phyloP scores from a whole-genome alignment of 2,797 vertebrate species.

The Pelobates cultripes region DNA sequence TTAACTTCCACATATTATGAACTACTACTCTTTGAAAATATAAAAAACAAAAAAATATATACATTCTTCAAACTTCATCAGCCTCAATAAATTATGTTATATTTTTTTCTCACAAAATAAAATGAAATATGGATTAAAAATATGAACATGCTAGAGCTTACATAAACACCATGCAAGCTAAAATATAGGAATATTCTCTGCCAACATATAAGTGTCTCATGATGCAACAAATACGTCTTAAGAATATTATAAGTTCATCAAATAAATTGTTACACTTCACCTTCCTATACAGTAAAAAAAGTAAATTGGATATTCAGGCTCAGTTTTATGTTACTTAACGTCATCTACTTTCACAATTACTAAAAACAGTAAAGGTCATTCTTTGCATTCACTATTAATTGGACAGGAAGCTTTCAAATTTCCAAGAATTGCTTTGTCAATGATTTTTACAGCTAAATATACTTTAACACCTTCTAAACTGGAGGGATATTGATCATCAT shows the following conservation, averaged over 20 bases:
- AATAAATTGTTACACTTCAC: slow-evolving; percentile 22
- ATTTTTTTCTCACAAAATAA: too few species aligned
- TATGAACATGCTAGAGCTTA: too few species aligned
- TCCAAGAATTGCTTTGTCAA: slow-evolving; percentile 46
- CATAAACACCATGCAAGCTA: too few species aligned
- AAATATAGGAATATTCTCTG: too few species aligned
- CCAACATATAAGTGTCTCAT: neutral
- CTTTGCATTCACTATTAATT: slow-evolving; percentile 42
- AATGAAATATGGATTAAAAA: too few species aligned
- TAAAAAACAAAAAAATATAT: too few species aligned
- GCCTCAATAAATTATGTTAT: too few species aligned
- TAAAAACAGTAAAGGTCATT: slow-evolving; percentile 50
- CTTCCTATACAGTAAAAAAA: slow-evolving; percentile 21
- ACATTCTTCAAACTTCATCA: too few species aligned
- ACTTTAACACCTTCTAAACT: slow-evolving; percentile 27
- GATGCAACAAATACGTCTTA: neutral
- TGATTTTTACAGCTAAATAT: slow-evolving; percentile 35
- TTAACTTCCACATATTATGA: too few species aligned
- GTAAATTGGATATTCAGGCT: slow-evolving; percentile 49
- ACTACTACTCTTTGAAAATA: too few species aligned
- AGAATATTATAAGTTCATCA: slow-evolving; percentile 6
- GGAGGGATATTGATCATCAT: neutral
- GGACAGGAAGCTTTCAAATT: slow-evolving; percentile 46
- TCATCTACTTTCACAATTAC: slow-evolving; percentile 46
- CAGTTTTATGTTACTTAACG: slow-evolving; percentile 43